Evolutionary conservation across 2,113 vertebrate species (phyloP).

Genomic region (Platysternon megacephalum): DNA sequence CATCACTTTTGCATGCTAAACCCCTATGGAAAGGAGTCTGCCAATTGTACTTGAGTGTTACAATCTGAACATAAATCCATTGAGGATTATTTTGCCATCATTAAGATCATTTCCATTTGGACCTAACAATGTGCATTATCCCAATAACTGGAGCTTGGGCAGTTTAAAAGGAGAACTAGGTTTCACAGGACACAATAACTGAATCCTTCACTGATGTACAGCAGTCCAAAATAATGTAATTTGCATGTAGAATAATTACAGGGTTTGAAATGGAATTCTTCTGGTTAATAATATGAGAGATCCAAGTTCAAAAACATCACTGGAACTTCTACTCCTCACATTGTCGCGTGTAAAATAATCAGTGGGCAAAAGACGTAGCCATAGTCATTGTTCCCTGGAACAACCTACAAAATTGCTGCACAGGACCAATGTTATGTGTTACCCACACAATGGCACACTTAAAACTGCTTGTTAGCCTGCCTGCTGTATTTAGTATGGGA

Average conservation of each 20-base stretch:
- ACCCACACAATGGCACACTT: background rate
- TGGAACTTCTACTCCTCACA: background rate
- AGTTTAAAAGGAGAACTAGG: background rate
- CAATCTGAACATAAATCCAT: background rate
- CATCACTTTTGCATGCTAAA: background rate
- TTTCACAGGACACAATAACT: background rate
- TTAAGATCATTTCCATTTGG: background rate
- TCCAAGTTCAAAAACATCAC: background rate
- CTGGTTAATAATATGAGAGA: background rate
- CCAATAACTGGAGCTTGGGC: background rate
- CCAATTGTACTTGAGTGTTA: background rate
- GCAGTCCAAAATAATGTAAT: fast-evolving
- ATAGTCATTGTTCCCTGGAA: background rate
- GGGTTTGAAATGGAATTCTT: background rate
- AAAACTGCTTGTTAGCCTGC: background rate
- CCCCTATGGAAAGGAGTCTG: background rate
- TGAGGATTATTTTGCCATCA: background rate
- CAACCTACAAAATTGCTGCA: background rate
- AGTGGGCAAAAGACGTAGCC: background rate
- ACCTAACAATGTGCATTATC: background rate
- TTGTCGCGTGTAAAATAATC: background rate
- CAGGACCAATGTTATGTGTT: background rate
- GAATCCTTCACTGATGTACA: background rate
- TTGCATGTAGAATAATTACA: background rate
- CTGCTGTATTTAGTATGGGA: background rate